Conservation (phyloP, 2,797 vertebrate species). For the Mionectes olivaceus region DNA sequence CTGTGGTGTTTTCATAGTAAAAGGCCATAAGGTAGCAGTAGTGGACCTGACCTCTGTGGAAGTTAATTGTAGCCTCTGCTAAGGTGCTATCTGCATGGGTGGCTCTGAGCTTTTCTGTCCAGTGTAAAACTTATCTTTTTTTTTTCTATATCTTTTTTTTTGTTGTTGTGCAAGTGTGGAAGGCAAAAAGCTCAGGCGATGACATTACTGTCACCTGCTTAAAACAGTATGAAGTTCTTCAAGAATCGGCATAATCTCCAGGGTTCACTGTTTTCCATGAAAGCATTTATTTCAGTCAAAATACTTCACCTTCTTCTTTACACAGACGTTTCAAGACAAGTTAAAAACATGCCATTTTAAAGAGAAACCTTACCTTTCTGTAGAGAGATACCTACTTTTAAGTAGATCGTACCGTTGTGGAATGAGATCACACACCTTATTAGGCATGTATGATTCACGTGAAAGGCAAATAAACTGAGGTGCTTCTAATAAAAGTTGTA, state of each 20-base stretch:
- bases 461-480: neutral
- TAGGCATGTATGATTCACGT: neutral
- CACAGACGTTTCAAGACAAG: slow-evolving; percentile 68
- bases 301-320: slow-evolving; percentile 71
- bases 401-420: neutral
- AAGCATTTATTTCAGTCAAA: slow-evolving; percentile 81
- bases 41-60: neutral
- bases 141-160: neutral
- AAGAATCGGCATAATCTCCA: slow-evolving; percentile 73
- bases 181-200: slow-evolving; percentile 70
- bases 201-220: slow-evolving; percentile 83
- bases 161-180: slow-evolving; percentile 52
- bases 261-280: slow-evolving; percentile 77
- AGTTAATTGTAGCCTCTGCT: neutral
- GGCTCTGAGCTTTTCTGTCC: slow-evolving; percentile 39
- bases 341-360: slow-evolving; percentile 62
- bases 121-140: neutral
- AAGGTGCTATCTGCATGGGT: slow-evolving; percentile 25
- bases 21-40: neutral
- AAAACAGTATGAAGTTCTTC: slow-evolving; percentile 79
- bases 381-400: neutral
- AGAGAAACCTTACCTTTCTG: slow-evolving; percentile 6
- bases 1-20: neutral
- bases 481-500: neutral
- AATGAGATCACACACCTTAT: neutral